phyloP scores from a whole-genome alignment of 2,888 invertebrate genomes.

The Melanargia galathea region DNA sequence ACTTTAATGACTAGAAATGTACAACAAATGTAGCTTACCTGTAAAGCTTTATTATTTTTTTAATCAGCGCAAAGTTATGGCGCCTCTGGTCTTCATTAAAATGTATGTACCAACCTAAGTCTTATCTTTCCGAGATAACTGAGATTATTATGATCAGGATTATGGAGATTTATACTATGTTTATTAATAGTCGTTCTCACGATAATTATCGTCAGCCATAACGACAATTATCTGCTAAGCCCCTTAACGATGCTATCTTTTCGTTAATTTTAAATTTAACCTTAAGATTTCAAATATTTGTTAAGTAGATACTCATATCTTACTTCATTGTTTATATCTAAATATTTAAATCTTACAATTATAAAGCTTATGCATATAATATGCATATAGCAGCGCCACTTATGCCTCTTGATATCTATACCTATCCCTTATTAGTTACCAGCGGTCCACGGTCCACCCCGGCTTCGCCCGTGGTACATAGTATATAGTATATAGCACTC shows the following conservation, averaged over 20 bases:
- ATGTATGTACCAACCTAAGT: background rate
- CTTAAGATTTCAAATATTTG: conserved; percentile 12
- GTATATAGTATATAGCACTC: no score
- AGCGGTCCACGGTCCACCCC: no score
- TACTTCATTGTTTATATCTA: conserved; percentile 5
- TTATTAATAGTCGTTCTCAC: conserved; percentile 31
- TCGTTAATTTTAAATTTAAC: conserved; percentile 19
- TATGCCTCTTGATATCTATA: no score
- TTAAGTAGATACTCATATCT: background rate
- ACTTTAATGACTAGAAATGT: background rate
- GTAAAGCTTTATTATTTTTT: background rate
- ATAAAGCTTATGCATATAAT: no score
- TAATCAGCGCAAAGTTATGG: conserved; percentile 7
- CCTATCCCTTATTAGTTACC: no score
- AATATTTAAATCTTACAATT: background rate
- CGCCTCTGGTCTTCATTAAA: conserved; percentile 1
- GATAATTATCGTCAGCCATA: conserved; percentile 15
- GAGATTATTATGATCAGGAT: conserved; percentile 33
- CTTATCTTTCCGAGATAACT: conserved; percentile 15
- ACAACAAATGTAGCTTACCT: no score
- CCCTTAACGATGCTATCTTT: conserved; percentile 12
- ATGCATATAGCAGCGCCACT: no score
- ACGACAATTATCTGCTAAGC: conserved; percentile 18
- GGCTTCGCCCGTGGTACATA: no score
- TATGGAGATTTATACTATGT: conserved; percentile 30